Conservation (phyloP, 2,797 vertebrate genomes). For the Cheirogaleus major region DNA sequence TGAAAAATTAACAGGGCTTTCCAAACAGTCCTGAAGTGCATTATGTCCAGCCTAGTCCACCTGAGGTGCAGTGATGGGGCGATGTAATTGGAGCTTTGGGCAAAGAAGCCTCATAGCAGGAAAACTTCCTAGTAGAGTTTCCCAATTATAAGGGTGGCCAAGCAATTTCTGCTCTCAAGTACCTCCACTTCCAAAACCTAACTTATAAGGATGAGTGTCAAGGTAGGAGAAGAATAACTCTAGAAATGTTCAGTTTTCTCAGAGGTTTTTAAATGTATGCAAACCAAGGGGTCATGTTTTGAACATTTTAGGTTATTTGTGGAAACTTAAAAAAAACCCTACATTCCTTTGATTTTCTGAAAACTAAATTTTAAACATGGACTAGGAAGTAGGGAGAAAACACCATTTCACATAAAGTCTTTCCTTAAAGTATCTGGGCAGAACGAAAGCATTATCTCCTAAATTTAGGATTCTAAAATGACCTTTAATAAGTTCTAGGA, state of each 20-base stretch:
- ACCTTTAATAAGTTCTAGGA: constrained; percentile 48
- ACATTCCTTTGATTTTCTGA: background rate
- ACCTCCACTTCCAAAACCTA: background rate
- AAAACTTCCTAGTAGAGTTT: background rate
- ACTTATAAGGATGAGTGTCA: background rate
- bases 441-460: background rate
- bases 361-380: constrained; percentile 3
- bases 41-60: constrained; percentile 58
- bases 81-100: constrained; percentile 46
- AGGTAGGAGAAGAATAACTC: background rate
- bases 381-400: background rate
- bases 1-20: constrained; percentile 81
- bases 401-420: background rate
- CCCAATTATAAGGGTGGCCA: background rate
- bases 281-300: background rate
- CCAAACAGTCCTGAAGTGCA: constrained; percentile 63
- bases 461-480: constrained; percentile 40
- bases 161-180: background rate
- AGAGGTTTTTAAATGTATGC: background rate
- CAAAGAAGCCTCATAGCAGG: background rate
- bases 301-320: background rate
- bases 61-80: constrained; percentile 62
- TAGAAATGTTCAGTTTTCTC: background rate
- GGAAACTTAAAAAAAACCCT: background rate
- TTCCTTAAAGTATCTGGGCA: background rate